A percentile compares a stretch with the other conserved stretches of the same genome.
Conservation (phyloP, 2,797 vertebrate genomes). For the Sebastes elongatus region DNA sequence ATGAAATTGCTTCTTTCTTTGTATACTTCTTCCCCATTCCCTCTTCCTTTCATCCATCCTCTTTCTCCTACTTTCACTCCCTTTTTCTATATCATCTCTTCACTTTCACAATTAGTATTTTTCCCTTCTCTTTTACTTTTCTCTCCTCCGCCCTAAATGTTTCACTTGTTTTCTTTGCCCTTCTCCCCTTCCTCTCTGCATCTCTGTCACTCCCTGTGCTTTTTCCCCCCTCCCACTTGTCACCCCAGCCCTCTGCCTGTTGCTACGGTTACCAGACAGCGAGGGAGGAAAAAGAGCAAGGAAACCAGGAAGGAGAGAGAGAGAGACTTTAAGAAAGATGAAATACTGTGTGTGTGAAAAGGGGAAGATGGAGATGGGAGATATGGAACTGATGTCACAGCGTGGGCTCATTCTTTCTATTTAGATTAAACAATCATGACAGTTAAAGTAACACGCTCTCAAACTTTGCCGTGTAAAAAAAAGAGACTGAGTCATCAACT, state of each 20-base stretch:
- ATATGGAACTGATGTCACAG: conserved; percentile 28
- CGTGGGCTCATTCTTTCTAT: conserved; percentile 34
- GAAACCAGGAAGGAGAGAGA: background rate
- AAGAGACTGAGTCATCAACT: conserved; percentile 22
- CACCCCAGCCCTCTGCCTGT: conserved; percentile 41
- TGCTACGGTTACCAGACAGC: conserved; percentile 61
- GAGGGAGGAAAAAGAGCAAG: background rate
- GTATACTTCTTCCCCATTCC: background rate
- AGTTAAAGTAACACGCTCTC: conserved; percentile 34
- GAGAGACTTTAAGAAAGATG: background rate
- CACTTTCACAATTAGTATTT: background rate
- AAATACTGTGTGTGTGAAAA: background rate
- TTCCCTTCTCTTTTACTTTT: background rate
- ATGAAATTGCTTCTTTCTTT: background rate
- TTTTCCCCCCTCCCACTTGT: background rate
- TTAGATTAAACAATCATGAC: conserved; percentile 49
- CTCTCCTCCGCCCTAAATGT: background rate
- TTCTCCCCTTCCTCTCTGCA: background rate
- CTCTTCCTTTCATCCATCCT: background rate
- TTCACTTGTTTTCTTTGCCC: background rate
- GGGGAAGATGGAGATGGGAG: background rate
- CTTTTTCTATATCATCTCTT: background rate
- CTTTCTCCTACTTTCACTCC: background rate
- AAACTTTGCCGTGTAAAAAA: conserved; percentile 22
- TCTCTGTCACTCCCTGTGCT: background rate